Conservation (phyloP, 2,113 vertebrate genomes). For the Todiramphus chloris region DNA sequence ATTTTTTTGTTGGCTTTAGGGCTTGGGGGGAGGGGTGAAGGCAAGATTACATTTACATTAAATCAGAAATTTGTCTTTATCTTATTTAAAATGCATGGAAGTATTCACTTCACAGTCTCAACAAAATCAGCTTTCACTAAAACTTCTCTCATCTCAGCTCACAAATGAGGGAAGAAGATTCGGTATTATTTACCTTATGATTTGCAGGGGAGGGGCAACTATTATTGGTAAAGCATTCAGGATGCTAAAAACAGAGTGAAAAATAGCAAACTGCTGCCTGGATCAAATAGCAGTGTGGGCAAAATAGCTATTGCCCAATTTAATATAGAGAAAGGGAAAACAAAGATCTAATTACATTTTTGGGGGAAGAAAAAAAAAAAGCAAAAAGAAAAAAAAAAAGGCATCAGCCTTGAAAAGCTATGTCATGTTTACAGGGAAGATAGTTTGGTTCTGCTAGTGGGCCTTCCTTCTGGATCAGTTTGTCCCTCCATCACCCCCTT, state of each 20-base stretch:
- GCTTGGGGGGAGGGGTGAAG: background rate
- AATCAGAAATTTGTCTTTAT: background rate
- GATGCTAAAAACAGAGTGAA: background rate
- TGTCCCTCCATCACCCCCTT: background rate
- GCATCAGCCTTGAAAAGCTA: background rate
- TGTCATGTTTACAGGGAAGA: background rate
- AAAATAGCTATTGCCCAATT: background rate
- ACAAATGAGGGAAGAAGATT: background rate
- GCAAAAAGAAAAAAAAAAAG: background rate
- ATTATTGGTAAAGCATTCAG: background rate
- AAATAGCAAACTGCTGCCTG: fast-evolving
- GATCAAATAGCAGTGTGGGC: background rate
- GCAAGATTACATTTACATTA: background rate
- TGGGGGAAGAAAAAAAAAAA: fast-evolving
- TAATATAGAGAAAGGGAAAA: background rate
- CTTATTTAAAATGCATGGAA: background rate
- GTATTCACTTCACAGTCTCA: background rate
- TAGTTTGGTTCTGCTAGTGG: background rate
- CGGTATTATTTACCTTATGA: background rate
- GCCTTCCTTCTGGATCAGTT: background rate
- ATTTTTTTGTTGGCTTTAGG: background rate
- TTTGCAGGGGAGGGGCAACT: background rate
- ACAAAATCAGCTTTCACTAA: background rate
- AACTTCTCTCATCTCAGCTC: background rate
- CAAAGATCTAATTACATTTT: background rate